phyloP scores from a whole-genome alignment of 1,140 invertebrate species.

The Holotrichia oblita region DNA sequence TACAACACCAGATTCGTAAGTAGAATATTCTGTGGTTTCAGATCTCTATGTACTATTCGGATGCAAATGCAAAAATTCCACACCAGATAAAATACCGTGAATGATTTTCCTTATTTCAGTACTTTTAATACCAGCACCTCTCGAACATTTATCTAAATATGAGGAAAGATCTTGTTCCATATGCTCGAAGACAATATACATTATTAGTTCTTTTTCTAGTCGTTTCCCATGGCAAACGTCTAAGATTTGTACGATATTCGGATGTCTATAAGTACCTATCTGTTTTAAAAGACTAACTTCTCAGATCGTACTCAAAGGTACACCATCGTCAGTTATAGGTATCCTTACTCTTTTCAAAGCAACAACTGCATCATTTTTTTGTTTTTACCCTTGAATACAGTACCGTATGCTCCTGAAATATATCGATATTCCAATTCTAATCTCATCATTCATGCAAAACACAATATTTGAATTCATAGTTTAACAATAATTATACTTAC shows the following conservation, averaged over 20 bases:
- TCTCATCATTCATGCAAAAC: not conserved
- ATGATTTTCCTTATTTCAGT: slow-evolving; percentile 48
- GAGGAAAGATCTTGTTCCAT: slow-evolving; percentile 89
- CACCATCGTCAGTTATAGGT: slow-evolving; percentile 85
- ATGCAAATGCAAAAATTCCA: slow-evolving; percentile 95
- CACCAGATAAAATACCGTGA: slow-evolving; percentile 87
- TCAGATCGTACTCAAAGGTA: slow-evolving; percentile 87
- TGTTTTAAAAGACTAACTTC: slow-evolving; percentile 92
- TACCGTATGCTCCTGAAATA: slow-evolving; percentile 86
- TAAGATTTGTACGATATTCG: slow-evolving; percentile 93
- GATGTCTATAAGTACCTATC: slow-evolving; percentile 86
- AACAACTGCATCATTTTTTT: slow-evolving; percentile 78
- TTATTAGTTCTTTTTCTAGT: slow-evolving; percentile 75
- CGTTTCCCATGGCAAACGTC: slow-evolving; percentile 88
- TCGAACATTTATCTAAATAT: slow-evolving; percentile 71
- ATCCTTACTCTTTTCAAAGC: slow-evolving; percentile 93
- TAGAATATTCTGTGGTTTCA: slow-evolving; percentile 96
- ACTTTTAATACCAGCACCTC: slow-evolving; percentile 36
- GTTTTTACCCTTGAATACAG: slow-evolving; percentile 90
- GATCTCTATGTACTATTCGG: slow-evolving; percentile 90
- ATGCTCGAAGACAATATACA: slow-evolving; percentile 98
- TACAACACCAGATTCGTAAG: slow-evolving; percentile 83
- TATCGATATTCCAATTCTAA: not conserved
- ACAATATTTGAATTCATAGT: not conserved
- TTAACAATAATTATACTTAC: not conserved